Evolutionary conservation across 1,140 invertebrate species (phyloP).

Genomic region (Macrotrachela quadricornifera): DNA sequence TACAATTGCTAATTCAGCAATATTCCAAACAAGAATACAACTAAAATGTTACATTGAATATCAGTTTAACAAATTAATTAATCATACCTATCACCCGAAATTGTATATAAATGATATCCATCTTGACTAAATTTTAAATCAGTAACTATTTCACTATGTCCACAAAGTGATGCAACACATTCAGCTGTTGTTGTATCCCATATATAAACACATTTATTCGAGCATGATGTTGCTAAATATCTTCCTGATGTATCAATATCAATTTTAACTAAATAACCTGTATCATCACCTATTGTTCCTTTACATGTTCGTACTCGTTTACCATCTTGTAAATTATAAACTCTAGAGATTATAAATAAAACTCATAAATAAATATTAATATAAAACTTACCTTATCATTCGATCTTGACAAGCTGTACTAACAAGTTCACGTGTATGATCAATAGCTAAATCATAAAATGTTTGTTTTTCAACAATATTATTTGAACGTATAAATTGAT

Average conservation of each 20-base stretch:
- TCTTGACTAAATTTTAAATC: conserved; percentile 44
- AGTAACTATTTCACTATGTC: conserved; percentile 76
- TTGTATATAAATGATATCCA: conserved; percentile 1
- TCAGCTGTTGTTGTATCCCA: conserved; percentile 83
- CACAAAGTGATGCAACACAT: conserved; percentile 75
- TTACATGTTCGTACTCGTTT: conserved; percentile 78
- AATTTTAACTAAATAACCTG: conserved; percentile 68
- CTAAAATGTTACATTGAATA: too few relatives aligned
- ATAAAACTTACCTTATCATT: conserved; percentile 45
- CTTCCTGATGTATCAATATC: conserved; percentile 67
- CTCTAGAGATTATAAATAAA: too few relatives aligned
- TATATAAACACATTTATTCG: conserved; percentile 79
- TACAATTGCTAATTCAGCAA: too few relatives aligned
- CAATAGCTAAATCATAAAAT: conserved; percentile 87
- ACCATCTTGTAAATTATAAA: conserved; percentile 36
- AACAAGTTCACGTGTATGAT: conserved; percentile 50
- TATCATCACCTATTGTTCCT: conserved; percentile 70
- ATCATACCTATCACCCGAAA: background rate
- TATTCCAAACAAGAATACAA: too few relatives aligned
- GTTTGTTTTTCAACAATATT: conserved; percentile 78
- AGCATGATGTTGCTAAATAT: conserved; percentile 75
- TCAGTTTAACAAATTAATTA: too few relatives aligned
- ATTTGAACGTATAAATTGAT: conserved; percentile 57
- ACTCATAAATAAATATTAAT: background rate
- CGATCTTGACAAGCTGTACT: conserved; percentile 85